phyloP scores from a whole-genome alignment of 2,888 invertebrate species.

The Drosophila robusta region DNA sequence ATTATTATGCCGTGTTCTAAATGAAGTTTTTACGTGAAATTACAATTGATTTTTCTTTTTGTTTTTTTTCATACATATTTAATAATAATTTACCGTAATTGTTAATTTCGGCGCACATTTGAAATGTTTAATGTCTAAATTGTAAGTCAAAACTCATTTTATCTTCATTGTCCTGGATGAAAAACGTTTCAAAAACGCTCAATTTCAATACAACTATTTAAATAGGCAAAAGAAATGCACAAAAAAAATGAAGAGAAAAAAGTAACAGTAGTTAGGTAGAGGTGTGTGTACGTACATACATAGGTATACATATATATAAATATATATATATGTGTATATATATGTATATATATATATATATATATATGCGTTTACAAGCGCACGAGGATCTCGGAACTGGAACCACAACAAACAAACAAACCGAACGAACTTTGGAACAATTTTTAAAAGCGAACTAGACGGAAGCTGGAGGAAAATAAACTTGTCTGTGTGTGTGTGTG shows the following conservation, averaged over 20 bases:
- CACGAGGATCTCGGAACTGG: slow-evolving; percentile 39
- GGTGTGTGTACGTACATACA: slow-evolving; percentile 41
- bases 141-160: slow-evolving; percentile 77
- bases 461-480: slow-evolving; percentile 40
- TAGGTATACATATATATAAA: slow-evolving; percentile 38
- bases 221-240: slow-evolving; percentile 52
- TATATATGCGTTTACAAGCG: slow-evolving; percentile 45
- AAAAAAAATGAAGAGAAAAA: slow-evolving; percentile 26
- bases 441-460: slow-evolving; percentile 46
- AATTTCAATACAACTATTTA: slow-evolving; percentile 70
- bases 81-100: slow-evolving; percentile 52
- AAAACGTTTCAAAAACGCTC: slow-evolving; percentile 71
- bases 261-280: slow-evolving; percentile 36
- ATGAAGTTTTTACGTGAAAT: slow-evolving; percentile 63
- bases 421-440: slow-evolving; percentile 44
- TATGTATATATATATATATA: slow-evolving; percentile 27
- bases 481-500: slow-evolving; percentile 14
- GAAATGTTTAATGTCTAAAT: slow-evolving; percentile 69
- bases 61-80: slow-evolving; percentile 39
- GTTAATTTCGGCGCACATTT: slow-evolving; percentile 65
- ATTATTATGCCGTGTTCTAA: slow-evolving; percentile 60
- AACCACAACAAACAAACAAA: slow-evolving; percentile 39
- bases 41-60: slow-evolving; percentile 42
- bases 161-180: slow-evolving; percentile 59
- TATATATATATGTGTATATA: slow-evolving; percentile 13